Evolutionary conservation across 1,140 invertebrate species (phyloP).

Genomic region (Drosophila grimshawi): DNA sequence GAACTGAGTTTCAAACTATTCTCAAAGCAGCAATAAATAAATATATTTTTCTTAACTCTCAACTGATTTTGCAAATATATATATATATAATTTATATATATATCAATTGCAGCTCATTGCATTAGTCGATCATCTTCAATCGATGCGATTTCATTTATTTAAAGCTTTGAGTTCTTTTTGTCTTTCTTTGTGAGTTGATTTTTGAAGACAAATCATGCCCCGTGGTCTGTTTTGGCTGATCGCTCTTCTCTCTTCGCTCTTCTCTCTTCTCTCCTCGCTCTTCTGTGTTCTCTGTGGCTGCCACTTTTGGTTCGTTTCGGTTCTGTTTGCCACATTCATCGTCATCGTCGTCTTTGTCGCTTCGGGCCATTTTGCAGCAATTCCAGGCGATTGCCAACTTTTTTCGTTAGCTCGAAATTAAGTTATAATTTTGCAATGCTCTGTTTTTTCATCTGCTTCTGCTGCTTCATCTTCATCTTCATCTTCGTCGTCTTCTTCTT

Average conservation of each 20-base stretch:
- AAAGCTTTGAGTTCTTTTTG: conserved; percentile 4
- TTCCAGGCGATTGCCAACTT: conserved; percentile 46
- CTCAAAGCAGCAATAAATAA: too few species aligned
- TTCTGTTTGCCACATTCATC: conserved; percentile 48
- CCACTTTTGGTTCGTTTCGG: conserved; percentile 42
- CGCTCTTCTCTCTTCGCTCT: background rate
- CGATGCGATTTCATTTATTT: conserved; percentile 36
- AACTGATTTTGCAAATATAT: too few species aligned
- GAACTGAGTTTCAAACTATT: too few species aligned
- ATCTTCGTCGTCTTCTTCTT: background rate
- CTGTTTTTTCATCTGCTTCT: conserved; percentile 1
- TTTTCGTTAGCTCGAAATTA: conserved; percentile 65
- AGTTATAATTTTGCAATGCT: conserved; percentile 75
- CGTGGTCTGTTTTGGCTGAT: conserved; percentile 37
- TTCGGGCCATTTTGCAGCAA: conserved; percentile 41
- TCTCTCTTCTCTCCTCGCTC: background rate
- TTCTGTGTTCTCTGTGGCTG: conserved; percentile 59
- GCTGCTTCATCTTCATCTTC: conserved; percentile 1
- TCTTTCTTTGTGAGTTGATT: conserved; percentile 47
- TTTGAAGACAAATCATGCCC: conserved; percentile 80
- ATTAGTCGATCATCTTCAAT: conserved; percentile 28
- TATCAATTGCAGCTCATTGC: conserved; percentile 9
- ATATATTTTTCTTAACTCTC: too few species aligned
- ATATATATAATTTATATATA: too few species aligned
- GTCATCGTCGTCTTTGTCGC: conserved; percentile 41